Evolutionary conservation across 2,888 invertebrate genomes (phyloP).

Genomic region (Cataglyphis albicans): DNA sequence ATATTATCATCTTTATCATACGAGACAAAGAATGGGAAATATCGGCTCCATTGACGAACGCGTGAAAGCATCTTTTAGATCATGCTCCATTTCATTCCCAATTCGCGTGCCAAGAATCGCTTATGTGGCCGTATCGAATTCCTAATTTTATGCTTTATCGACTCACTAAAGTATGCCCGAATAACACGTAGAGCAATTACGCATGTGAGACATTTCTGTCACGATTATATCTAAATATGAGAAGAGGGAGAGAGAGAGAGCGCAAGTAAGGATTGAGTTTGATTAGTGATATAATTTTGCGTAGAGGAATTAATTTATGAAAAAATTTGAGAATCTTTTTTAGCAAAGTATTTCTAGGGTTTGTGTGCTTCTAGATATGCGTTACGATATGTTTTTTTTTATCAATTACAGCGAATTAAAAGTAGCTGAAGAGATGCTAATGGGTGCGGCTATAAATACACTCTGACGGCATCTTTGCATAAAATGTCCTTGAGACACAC

Average conservation of each 20-base stretch:
- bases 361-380: constrained; percentile 36
- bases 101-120: constrained; percentile 62
- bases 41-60: constrained; percentile 56
- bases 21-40: constrained; percentile 48
- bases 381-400: constrained; percentile 33
- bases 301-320: constrained; percentile 28
- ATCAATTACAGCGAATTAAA: constrained; percentile 63
- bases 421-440: constrained; percentile 44
- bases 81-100: constrained; percentile 53
- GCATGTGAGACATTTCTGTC: constrained; percentile 29
- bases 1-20: constrained; percentile 58
- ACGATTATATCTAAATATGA: constrained; percentile 22
- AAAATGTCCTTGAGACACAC: constrained; percentile 11
- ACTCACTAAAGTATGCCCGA: constrained; percentile 50
- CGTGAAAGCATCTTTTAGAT: constrained; percentile 39
- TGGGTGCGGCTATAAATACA: constrained; percentile 30
- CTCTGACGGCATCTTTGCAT: constrained; percentile 4
- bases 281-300: constrained; percentile 19
- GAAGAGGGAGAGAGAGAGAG: background rate
- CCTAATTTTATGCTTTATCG: constrained; percentile 53
- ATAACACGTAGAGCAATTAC: constrained; percentile 28
- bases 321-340: constrained; percentile 43
- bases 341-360: constrained; percentile 44
- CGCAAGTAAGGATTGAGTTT: background rate
- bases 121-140: constrained; percentile 8